Percentiles rank a stretch among this genome's conserved stretches.
Conservation (phyloP, 2,113 vertebrate genomes). For the Onychostoma macrolepis region DNA sequence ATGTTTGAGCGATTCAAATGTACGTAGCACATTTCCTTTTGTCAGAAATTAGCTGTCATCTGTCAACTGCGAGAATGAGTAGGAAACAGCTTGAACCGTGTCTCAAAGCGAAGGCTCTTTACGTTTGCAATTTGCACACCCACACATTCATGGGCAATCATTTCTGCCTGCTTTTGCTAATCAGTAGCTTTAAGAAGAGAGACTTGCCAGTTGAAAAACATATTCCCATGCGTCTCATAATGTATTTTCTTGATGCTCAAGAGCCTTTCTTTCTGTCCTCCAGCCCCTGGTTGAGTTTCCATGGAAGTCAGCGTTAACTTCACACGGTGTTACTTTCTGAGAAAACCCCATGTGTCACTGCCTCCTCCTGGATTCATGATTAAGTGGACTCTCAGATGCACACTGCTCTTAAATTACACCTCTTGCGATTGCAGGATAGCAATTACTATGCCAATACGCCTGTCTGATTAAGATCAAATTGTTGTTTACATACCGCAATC, state of each 20-base stretch:
- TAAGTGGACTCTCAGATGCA: constrained; percentile 5
- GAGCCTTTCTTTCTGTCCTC: neutral
- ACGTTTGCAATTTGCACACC: constrained; percentile 12
- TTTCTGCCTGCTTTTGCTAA: constrained; percentile 26
- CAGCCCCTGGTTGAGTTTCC: neutral
- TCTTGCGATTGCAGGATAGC: constrained; percentile 14
- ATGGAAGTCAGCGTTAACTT: constrained; percentile 22
- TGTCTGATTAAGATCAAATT: neutral
- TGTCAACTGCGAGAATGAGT: constrained; percentile 25
- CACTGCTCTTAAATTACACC: constrained; percentile 11
- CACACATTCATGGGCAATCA: constrained; percentile 14
- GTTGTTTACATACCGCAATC: constrained; percentile 15
- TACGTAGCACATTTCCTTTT: neutral
- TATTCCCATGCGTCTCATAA: neutral
- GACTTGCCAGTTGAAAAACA: neutral
- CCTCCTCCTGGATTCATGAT: constrained; percentile 5
- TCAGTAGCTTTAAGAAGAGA: constrained; percentile 21
- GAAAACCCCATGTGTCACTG: constrained; percentile 20
- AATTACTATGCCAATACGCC: neutral
- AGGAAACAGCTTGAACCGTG: constrained; percentile 32
- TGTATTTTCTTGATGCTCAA: neutral
- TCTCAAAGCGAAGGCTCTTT: constrained; percentile 14
- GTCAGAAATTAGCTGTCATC: constrained; percentile 25
- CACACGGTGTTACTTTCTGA: constrained; percentile 7
- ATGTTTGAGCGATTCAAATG: neutral